Conservation (phyloP, 1,140 invertebrate species). For the Bombyx mandarina region DNA sequence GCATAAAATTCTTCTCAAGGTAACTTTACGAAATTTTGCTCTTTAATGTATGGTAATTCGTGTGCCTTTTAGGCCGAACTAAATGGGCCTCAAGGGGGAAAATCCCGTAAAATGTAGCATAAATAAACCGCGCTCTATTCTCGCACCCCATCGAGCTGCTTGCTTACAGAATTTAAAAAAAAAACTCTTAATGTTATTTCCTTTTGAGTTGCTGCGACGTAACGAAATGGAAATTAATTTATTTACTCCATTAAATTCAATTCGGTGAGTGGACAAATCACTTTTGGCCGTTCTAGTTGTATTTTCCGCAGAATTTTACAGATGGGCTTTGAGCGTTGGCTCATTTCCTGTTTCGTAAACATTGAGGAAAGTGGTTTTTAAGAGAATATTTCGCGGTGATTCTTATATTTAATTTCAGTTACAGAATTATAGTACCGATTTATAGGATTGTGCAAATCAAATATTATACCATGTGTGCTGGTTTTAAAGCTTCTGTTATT, state of each 20-base stretch:
- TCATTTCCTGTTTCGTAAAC: no score
- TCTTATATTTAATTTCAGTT: no score
- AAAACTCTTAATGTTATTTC: constrained; percentile 13
- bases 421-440: no score
- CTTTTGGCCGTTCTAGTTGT: constrained; percentile 7
- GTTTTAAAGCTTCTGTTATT: no score
- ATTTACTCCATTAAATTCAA: constrained; percentile 18
- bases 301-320: constrained; percentile 1
- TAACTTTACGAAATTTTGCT: no score
- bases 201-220: constrained; percentile 5
- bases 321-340: background rate
- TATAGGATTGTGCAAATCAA: no score
- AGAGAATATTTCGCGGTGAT: no score
- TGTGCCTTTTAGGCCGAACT: background rate
- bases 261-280: constrained; percentile 11
- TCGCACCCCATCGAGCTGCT: background rate
- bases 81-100: background rate
- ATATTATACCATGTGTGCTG: no score
- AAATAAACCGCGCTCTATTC: background rate
- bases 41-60: background rate
- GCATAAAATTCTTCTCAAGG: no score
- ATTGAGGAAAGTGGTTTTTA: no score
- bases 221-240: constrained; percentile 15
- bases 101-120: background rate
- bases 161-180: constrained; percentile 5